These are phyloP conservation scores for Nematopogon swammerdamellus DNA, from an alignment of 2,888 invertebrate genomes.

Conservation along the genomic window DNA sequence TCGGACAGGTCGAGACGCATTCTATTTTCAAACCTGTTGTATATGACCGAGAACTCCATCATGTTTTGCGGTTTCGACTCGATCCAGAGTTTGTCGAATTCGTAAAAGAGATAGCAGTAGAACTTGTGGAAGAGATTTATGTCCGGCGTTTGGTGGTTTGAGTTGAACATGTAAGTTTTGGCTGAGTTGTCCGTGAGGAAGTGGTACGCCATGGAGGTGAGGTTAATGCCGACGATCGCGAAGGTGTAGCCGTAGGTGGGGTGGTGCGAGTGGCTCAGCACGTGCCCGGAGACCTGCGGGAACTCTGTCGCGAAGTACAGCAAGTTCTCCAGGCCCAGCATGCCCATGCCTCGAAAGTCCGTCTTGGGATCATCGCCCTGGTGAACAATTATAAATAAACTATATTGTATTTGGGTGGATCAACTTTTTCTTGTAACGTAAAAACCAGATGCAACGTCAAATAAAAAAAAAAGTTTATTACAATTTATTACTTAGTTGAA, in stretches of 20 bases:
- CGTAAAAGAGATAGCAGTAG: slow-evolving; percentile 90
- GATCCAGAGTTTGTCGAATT: slow-evolving; percentile 95
- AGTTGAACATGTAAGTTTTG: slow-evolving; percentile 90
- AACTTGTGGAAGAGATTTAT: slow-evolving; percentile 85
- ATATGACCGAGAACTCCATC: slow-evolving; percentile 92
- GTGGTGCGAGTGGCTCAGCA: slow-evolving; percentile 84
- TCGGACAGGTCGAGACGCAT: slow-evolving; percentile 66
- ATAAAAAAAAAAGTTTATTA: no score
- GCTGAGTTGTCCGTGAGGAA: slow-evolving; percentile 78
- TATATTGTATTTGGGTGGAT: no score
- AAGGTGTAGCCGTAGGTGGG: slow-evolving; percentile 86
- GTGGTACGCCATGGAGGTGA: slow-evolving; percentile 87
- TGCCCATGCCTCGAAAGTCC: slow-evolving; percentile 97
- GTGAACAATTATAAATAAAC: no score
- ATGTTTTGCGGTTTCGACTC: slow-evolving; percentile 87
- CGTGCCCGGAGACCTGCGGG: slow-evolving; percentile 73
- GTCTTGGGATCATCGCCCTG: slow-evolving; percentile 96
- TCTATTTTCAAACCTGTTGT: slow-evolving; percentile 77
- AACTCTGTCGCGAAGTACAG: slow-evolving; percentile 83
- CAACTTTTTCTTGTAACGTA: no score
- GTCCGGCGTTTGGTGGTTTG: slow-evolving; percentile 61
- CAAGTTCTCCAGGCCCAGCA: slow-evolving; percentile 89
- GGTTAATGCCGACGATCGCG: slow-evolving; percentile 92
- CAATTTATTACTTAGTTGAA: no score
- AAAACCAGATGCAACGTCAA: no score